A percentile compares a stretch with the other conserved stretches of the same genome.
These are phyloP conservation scores for Protodeltote pygarga DNA, from an alignment of 2,888 invertebrate genomes.

Conservation along the genomic window DNA sequence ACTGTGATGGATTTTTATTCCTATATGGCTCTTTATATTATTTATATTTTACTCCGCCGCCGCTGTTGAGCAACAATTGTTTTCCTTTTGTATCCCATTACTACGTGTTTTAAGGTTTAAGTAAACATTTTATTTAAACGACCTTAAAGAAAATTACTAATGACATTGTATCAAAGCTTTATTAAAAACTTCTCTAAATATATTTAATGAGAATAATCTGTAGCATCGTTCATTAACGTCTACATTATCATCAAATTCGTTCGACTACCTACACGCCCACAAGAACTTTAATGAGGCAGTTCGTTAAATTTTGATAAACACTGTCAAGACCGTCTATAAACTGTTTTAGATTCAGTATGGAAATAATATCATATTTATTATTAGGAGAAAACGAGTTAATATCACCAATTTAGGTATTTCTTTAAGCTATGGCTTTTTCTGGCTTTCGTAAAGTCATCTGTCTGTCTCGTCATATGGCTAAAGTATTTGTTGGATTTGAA, in stretches of 20 bases:
- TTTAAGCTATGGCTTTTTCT: too few species aligned
- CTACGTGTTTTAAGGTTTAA: background rate
- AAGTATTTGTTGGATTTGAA: too few species aligned
- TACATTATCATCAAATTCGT: constrained; percentile 39
- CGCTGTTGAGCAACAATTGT: background rate
- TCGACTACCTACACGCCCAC: constrained; percentile 31
- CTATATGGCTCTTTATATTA: too few species aligned
- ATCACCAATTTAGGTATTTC: too few species aligned
- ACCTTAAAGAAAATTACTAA: too few species aligned
- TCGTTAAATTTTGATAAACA: constrained; percentile 34
- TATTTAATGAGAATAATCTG: constrained; percentile 4
- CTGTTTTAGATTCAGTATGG: background rate
- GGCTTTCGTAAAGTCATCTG: too few species aligned
- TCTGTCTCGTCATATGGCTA: too few species aligned
- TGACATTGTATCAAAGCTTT: constrained; percentile 5
- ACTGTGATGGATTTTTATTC: too few species aligned
- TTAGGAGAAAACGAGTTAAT: too few species aligned
- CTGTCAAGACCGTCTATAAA: constrained; percentile 8
- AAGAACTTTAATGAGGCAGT: constrained; percentile 16
- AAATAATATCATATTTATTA: too few species aligned
- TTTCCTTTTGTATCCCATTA: background rate
- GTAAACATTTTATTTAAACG: too few species aligned
- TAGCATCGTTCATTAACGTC: constrained; percentile 30
- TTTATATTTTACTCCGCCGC: constrained; percentile 1
- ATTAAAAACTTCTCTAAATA: background rate